Percentiles rank a stretch among this genome's conserved stretches.
phyloP scores from a whole-genome alignment of 2,797 vertebrate species.

The Bucorvus abyssinicus region DNA sequence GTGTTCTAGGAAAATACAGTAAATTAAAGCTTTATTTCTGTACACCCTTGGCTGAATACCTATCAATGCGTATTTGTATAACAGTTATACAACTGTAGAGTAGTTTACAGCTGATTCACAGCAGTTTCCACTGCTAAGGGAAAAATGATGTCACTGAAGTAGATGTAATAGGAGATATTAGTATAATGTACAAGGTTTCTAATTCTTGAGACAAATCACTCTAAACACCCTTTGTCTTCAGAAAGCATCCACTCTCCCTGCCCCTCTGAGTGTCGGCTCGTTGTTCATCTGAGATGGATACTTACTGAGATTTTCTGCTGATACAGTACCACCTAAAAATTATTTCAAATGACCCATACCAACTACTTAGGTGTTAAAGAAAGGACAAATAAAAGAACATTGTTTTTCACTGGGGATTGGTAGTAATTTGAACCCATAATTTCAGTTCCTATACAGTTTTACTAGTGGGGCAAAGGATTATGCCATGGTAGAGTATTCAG shows the following conservation, averaged over 20 bases:
- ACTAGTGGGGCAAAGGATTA: neutral
- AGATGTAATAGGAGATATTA: neutral
- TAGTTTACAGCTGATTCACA: neutral
- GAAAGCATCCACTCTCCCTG: neutral
- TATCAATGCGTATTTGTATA: neutral
- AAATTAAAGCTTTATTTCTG: neutral
- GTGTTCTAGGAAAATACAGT: neutral
- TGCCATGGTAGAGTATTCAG: neutral
- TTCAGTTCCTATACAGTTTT: neutral
- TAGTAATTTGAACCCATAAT: neutral
- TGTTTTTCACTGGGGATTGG: neutral
- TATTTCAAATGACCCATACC: neutral
- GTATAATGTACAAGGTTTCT: neutral
- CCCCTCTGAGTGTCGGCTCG: neutral
- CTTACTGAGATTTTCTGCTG: neutral
- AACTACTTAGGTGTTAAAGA: neutral
- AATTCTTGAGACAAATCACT: neutral
- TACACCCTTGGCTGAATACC: neutral
- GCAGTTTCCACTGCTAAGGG: neutral
- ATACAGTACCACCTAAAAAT: neutral
- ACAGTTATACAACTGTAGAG: neutral
- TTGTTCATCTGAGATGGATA: neutral
- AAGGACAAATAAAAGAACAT: neutral
- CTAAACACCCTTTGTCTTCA: neutral
- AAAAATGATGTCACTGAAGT: neutral